phyloP scores from a whole-genome alignment of 2,888 invertebrate species.

The Theretra japonica region DNA sequence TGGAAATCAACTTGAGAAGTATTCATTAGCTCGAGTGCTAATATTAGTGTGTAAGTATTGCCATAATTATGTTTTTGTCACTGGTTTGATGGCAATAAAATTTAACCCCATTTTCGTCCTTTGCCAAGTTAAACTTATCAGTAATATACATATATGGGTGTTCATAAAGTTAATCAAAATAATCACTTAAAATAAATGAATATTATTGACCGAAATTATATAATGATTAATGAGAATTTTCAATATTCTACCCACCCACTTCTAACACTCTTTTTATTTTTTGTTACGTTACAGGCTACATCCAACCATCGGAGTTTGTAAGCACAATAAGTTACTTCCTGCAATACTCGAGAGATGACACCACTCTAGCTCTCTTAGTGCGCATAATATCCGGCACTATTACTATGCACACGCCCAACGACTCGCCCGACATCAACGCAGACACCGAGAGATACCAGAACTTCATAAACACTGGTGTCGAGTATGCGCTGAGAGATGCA shows the following conservation, averaged over 20 bases:
- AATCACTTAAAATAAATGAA: no score
- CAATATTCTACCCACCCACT: no score
- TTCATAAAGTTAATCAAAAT: no score
- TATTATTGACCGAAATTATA: no score
- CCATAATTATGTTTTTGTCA: no score
- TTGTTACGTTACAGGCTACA: conserved; percentile 73
- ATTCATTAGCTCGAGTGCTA: conserved; percentile 74
- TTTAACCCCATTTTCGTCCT: no score
- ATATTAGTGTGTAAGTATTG: conserved; percentile 77
- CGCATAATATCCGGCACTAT: conserved; percentile 86
- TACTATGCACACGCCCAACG: conserved; percentile 73
- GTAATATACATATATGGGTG: no score
- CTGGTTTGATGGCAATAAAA: no score
- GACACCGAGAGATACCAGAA: conserved; percentile 73
- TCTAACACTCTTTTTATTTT: not conserved
- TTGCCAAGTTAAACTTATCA: no score
- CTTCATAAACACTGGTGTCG: conserved; percentile 71
- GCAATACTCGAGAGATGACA: conserved; percentile 83
- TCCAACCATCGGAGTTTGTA: conserved; percentile 86
- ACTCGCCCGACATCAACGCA: conserved; percentile 63
- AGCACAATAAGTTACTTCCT: conserved; percentile 86
- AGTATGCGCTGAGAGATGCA: conserved; percentile 72
- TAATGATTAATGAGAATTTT: no score
- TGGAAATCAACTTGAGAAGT: conserved; percentile 74
- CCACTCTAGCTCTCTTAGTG: conserved; percentile 86